These are phyloP conservation scores for Illadopsis cleaveri DNA, from an alignment of 2,113 vertebrate species.

Conservation along the genomic window DNA sequence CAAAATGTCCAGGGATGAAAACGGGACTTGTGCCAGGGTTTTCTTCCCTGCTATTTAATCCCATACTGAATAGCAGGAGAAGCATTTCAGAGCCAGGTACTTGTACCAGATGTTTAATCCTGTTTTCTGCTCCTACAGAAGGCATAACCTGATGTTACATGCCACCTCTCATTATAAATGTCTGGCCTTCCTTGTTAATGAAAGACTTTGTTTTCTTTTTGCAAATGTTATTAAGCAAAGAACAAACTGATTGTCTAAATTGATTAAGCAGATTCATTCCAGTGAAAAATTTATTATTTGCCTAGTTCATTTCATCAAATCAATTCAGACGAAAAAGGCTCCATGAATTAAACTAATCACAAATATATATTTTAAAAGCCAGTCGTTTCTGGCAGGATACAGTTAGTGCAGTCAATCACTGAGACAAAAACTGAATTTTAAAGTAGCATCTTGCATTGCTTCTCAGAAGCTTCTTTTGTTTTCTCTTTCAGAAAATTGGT, in stretches of 20 bases:
- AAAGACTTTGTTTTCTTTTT: conserved; percentile 62
- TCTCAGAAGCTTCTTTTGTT: background rate
- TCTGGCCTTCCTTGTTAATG: conserved; percentile 44
- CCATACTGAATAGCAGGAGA: background rate
- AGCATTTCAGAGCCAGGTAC: background rate
- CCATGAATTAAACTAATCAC: conserved; percentile 59
- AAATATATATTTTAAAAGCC: conserved; percentile 62
- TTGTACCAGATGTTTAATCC: background rate
- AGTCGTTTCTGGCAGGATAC: background rate
- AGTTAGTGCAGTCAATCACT: conserved; percentile 30
- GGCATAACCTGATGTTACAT: background rate
- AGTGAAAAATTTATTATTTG: conserved; percentile 55
- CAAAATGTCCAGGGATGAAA: background rate
- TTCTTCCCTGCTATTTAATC: background rate
- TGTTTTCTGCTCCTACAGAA: background rate
- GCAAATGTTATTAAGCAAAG: conserved; percentile 60
- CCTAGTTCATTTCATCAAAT: conserved; percentile 50
- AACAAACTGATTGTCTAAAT: conserved; percentile 70
- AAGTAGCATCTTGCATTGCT: background rate
- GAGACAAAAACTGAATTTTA: conserved; percentile 37
- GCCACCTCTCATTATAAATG: background rate
- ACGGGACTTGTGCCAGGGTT: background rate
- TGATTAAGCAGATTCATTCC: conserved; percentile 67
- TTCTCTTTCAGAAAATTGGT: background rate
- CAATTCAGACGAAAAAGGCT: conserved; percentile 15